Base-by-base conservation (phyloP, 2,113 vertebrate genomes). In the Aviceda subcristata region DNA sequence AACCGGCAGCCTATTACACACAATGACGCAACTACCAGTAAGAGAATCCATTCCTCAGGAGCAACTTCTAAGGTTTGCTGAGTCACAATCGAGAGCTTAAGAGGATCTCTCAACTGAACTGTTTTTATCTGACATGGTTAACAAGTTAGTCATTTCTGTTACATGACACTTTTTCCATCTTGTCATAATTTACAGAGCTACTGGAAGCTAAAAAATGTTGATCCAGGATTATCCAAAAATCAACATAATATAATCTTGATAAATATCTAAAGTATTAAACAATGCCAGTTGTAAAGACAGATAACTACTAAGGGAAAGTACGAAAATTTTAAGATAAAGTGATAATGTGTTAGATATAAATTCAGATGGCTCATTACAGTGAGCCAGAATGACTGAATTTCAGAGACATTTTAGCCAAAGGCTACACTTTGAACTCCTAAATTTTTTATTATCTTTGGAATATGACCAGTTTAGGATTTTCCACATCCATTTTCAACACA, bases 401-500 rank as follows among this genome's bases (percentile, higher is more conserved):
- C 75, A 86, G 82, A 97, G 95, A 63, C 27, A 90, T 90, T 95
- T 94, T 63, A 92, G 96, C 85, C 74, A 86, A 80, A 90, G 92
- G 95, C 85, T 95, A 95, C 9, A 75, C 63, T 97, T 89, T 79
- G 78, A 92, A 95, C 45, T 92, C 43, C 87, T 68, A 68, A 55
- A 67, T 90, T 71, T 75, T 86, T 67, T 72, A 89, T 96, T 94
- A 88, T 81, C 71, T 94, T 92, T 96, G 62, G 94, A 96, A 92
- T 80, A 90, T 13, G 7, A 94, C 41, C 64, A 82, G 73, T 84
- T 90, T 29, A 86, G 36, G 20, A 91, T 91, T 98, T 93, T 97
- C 77, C 96, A 39, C 80, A 85, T 68, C 72, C 41, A 63, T 76
- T 89, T 94, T 79, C 86, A 94, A 89, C 87, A 96, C 38, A 24